These are phyloP conservation scores for Dipodomys stephensi DNA, from an alignment of 2,113 vertebrate genomes.

Conservation along the genomic window DNA sequence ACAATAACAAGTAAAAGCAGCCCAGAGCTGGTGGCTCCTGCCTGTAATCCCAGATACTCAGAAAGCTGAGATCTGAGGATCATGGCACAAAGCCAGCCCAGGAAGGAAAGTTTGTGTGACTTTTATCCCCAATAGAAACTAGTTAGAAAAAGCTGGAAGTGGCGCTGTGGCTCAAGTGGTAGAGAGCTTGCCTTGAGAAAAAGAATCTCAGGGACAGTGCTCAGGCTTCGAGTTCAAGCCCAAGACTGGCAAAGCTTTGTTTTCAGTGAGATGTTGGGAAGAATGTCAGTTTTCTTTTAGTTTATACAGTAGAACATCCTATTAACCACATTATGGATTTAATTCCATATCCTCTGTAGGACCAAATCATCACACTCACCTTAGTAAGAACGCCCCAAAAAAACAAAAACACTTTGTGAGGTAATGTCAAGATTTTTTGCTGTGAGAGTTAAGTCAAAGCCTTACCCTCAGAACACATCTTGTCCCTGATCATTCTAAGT, in stretches of 20 bases:
- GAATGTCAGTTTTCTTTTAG: constrained; percentile 3
- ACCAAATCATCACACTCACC: too few relatives aligned
- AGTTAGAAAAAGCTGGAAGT: too few relatives aligned
- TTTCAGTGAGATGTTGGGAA: neutral
- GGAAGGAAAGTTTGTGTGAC: too few relatives aligned
- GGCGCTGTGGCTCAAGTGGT: too few relatives aligned
- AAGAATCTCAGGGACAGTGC: too few relatives aligned
- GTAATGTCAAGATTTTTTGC: neutral
- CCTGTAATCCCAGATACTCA: too few relatives aligned
- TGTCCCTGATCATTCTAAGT: neutral
- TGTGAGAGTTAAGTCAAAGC: neutral
- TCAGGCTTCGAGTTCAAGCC: too few relatives aligned
- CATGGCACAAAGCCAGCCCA: too few relatives aligned
- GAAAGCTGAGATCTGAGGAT: too few relatives aligned
- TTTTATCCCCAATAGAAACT: neutral
- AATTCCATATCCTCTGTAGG: constrained; percentile 33
- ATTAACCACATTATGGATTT: neutral
- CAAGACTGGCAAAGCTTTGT: neutral
- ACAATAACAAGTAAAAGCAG: neutral
- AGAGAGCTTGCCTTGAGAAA: too few relatives aligned
- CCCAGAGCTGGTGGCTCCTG: neutral
- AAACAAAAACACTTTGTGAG: too few relatives aligned
- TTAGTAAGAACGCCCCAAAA: too few relatives aligned
- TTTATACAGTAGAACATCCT: neutral
- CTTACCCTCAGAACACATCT: neutral